Evolutionary conservation across 2,888 invertebrate species (phyloP), one percentile per base, ranked within the genome.

Genomic region (Camponotus fellah): DNA sequence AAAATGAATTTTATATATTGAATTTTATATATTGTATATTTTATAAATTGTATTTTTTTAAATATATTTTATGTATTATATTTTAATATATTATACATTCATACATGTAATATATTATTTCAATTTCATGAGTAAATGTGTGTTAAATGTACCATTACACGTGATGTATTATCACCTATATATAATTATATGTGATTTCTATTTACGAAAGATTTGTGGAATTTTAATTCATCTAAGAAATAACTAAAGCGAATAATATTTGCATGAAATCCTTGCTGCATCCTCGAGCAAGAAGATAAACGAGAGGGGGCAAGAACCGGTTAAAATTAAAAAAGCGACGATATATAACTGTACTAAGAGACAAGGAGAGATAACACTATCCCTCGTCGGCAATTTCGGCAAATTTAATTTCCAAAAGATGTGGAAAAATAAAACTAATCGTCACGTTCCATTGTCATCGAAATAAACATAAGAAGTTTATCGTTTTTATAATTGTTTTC

Each of bases 401-500:
- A 34, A n/a, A 6, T 64, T 21, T 17, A 49, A 65, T 34, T 32
- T 32, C 56, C 21, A 5, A 43, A 64, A 34, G 37, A 76, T 34
- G 5, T 49, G 40, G 10, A 32, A 49, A 34, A 74, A 74, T n/a
- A 14, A 75, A 46, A 12, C 3, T 21, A 21, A 26, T 37, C 46
- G 10, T 65, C 75, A 34, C 21, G 26, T 76, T 76, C 65, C 49
- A 76, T 65, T 65, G 75, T 75, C 65, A 65, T n/a, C 10, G 46
- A 40, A 26, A 21, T 37, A 49, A 65, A 76, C 34, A 76, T 37
- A 37, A 76, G 34, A 65, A n/a, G 60, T 12, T 40, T 12, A 17
- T 43, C 32, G n/a, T 3, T 12, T 10, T 26, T 9, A 60, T 26
- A 32, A n/a, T 32, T 43, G 5, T 62, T 32, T 58, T 60, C 17